Evolutionary conservation across 2,888 invertebrate species (phyloP).

Genomic region (Idaea dimidiata): DNA sequence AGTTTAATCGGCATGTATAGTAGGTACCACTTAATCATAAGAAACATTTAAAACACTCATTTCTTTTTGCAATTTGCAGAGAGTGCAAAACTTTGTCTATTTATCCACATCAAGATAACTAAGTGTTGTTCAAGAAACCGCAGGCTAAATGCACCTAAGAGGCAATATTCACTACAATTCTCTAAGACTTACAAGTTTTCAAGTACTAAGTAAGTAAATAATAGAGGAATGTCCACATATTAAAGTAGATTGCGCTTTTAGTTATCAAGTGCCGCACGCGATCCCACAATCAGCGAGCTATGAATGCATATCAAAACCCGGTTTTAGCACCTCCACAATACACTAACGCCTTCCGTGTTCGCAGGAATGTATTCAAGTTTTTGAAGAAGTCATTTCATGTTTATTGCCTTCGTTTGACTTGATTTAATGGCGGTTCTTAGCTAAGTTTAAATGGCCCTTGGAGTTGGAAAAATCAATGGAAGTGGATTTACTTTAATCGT

Average conservation of each 20-base stretch:
- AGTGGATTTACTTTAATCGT: background rate
- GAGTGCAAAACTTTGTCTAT: background rate
- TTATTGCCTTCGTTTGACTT: conserved; percentile 31
- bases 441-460: background rate
- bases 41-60: too few relatives aligned
- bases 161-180: background rate
- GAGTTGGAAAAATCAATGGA: conserved; percentile 1
- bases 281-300: conserved; percentile 62
- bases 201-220: background rate
- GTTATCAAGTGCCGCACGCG: conserved; percentile 70
- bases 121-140: background rate
- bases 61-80: background rate
- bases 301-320: conserved; percentile 66
- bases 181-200: background rate
- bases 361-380: conserved; percentile 38
- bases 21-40: too few relatives aligned
- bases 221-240: conserved; percentile 43
- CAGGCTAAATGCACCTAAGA: background rate
- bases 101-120: background rate
- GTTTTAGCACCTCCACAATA: conserved; percentile 67
- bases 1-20: too few relatives aligned
- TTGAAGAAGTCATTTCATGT: conserved; percentile 42
- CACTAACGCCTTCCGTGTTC: conserved; percentile 48
- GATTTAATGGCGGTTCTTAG: conserved; percentile 1
- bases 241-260: conserved; percentile 53